phyloP scores from a whole-genome alignment of 23 tunicate genomes.

The Botrylloides violaceus region DNA sequence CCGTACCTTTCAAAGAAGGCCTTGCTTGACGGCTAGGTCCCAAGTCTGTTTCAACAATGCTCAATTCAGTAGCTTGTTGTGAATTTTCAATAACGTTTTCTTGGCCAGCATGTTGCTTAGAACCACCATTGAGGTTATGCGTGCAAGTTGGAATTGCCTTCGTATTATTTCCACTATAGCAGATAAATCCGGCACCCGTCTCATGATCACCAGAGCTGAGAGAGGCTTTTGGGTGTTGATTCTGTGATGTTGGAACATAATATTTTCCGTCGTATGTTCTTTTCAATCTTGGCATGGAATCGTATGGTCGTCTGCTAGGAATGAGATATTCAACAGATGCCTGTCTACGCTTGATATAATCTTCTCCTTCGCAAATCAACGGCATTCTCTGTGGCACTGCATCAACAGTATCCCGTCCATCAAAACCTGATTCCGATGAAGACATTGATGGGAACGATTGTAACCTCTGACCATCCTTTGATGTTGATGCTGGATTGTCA shows the following conservation, averaged over 20 bases:
- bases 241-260: not conserved
- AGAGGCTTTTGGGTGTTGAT: too few relatives aligned
- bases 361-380: constrained; percentile 8
- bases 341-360: constrained; percentile 4
- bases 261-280: not conserved
- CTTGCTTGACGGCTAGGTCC: not conserved
- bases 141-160: not conserved
- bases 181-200: not conserved
- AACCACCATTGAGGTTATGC: not conserved
- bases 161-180: not conserved
- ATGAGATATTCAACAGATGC: constrained; percentile 25
- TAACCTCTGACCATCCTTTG: not conserved
- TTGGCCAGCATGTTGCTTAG: not conserved
- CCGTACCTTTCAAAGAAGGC: not conserved
- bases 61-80: not conserved
- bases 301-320: not conserved
- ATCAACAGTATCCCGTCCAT: constrained; percentile 4
- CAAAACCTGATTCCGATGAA: constrained; percentile 18
- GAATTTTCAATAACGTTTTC: too few relatives aligned
- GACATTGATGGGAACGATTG: constrained; percentile 18
- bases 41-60: not conserved
- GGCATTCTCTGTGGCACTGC: constrained; percentile 21
- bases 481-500: too few relatives aligned
- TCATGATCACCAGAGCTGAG: not conserved
- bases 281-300: not conserved